These are phyloP conservation scores for Protosalanx chinensis DNA, from an alignment of 2,797 vertebrate genomes.

Conservation along the genomic window DNA sequence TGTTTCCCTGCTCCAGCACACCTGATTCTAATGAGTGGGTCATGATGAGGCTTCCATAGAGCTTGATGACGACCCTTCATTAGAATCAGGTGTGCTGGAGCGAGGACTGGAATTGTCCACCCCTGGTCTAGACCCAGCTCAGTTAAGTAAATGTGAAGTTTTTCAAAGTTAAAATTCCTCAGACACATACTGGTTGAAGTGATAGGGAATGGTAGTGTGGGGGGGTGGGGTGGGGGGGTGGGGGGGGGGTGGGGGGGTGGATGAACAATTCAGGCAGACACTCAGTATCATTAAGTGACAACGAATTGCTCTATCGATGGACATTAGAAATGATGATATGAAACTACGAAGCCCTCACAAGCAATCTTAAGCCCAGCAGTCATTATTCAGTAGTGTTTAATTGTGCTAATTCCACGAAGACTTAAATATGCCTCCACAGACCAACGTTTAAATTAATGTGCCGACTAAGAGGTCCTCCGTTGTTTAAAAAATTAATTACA, in stretches of 20 bases:
- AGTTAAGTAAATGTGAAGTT: too few relatives aligned
- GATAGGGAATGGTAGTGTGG: too few relatives aligned
- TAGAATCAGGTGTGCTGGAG: too few relatives aligned
- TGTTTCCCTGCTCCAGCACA: too few relatives aligned
- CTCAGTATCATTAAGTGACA: constrained; percentile 37
- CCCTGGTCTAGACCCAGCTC: too few relatives aligned
- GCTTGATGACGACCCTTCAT: too few relatives aligned
- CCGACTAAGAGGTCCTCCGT: constrained; percentile 41
- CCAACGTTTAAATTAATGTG: constrained; percentile 48
- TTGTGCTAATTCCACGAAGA: constrained; percentile 56
- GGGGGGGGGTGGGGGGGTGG: constrained; percentile 25
- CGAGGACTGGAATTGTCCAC: too few relatives aligned
- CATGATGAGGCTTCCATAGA: too few relatives aligned
- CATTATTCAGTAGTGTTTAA: constrained; percentile 53
- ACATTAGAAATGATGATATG: constrained; percentile 42
- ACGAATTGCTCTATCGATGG: constrained; percentile 50
- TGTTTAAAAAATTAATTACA: constrained; percentile 65
- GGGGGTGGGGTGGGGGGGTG: constrained; percentile 24
- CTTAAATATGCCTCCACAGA: constrained; percentile 44
- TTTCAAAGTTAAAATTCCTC: constrained; percentile 28
- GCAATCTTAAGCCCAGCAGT: constrained; percentile 44
- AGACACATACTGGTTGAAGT: constrained; percentile 34
- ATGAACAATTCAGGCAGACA: constrained; percentile 65
- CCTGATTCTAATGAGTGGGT: too few relatives aligned
- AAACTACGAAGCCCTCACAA: constrained; percentile 47